Base-by-base conservation (phyloP, 2,888 invertebrate species). In the Callosobruchus maculatus region DNA sequence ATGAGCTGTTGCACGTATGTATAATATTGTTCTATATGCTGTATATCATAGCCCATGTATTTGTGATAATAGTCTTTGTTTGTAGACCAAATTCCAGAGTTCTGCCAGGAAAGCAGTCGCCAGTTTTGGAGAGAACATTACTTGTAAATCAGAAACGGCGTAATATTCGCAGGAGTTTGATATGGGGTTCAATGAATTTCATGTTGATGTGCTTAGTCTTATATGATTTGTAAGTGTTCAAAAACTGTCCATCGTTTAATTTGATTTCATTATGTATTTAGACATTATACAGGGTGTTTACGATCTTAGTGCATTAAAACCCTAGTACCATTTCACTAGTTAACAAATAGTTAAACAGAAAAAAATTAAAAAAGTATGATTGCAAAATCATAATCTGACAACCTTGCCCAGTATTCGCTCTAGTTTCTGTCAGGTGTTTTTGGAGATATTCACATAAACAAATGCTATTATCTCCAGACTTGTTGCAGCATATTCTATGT, bases 151-250 rank as follows among this genome's bases (percentile, higher is more conserved):
- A 90, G 78, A 88, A 85, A 0, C 87, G 89, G 74, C 87, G 84
- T 76, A 89, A 88, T 82, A 88, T 90, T 2, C 87, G 88, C 7
- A 87, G 83, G 72, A 88, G 90, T 22, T 82, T 91, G n/a, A 88
- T 89, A 78, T 92, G 92, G 91, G 90, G 91, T 71, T 81, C 87
- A 18, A 82, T 92, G 20, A 92, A 92, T 81, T 86, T 88, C n/a
- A 81, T 86, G 13, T 80, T 92, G 30, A 85, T 92, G 31, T 81
- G 89, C 20, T 80, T 91, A 72, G 86, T 92, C 67, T 82, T 89
- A 9, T 91, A 90, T 82, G 92, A 92, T 82, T 86, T 92, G 92
- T 92, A 85, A 88, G 91, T 86, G 72, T 74, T 68, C 67, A 9
- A 67, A 68, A 74, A 68, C 68, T 20, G 18, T n/a, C 21, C 21